Evolutionary conservation across 1,140 invertebrate genomes (phyloP), one percentile per base, ranked within the genome.

Genomic region (Medauroidea extradentata): DNA sequence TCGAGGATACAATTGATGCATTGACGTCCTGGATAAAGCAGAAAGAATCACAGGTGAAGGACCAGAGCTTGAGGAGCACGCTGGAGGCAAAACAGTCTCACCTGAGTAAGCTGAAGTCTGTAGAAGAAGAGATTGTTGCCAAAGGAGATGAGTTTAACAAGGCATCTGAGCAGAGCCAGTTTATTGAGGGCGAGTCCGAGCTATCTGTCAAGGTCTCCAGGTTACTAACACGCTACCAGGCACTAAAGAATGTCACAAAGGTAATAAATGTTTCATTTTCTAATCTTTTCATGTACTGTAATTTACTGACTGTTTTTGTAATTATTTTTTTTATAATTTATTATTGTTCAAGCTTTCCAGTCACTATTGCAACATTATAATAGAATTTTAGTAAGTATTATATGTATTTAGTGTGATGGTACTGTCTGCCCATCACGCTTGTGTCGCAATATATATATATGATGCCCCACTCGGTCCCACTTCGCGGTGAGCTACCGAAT

Each of bases 1-100:
- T 92, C 60, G 87, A 93, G 69, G 82, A 84, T 21, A 79, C 86
- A 3, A 81, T 93, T 38, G 87, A 93, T 56, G 78, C 79, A 60
- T 75, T 96, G 1, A 87, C 88, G 65, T 77, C 80, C 44, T 98
- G 93, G 94, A 77, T 94, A 14, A 90, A 91, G 68, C 80, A 87
- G 41, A 89, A 89, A 68, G 94, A 97, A 78, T 79, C 79, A 46
- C 83, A 90, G 70, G 79, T 95, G 0, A 92, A 93, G 74, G 94
- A 97, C 73, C 90, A 94, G 74, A 91, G 90, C 64, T 78, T 97
- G 4, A 94, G 92, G 71, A 93, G 85, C 68, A 91, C 86, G 5
- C 81, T 91, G 18, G 86, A 89, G 59, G 83, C 91, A 0, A 98
- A 98, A 73, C 75, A 85, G 59, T 75, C 76, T 13, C 90, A 96